Evolutionary conservation across 2,113 vertebrate genomes (phyloP).

Genomic region (Alethe castanea): DNA sequence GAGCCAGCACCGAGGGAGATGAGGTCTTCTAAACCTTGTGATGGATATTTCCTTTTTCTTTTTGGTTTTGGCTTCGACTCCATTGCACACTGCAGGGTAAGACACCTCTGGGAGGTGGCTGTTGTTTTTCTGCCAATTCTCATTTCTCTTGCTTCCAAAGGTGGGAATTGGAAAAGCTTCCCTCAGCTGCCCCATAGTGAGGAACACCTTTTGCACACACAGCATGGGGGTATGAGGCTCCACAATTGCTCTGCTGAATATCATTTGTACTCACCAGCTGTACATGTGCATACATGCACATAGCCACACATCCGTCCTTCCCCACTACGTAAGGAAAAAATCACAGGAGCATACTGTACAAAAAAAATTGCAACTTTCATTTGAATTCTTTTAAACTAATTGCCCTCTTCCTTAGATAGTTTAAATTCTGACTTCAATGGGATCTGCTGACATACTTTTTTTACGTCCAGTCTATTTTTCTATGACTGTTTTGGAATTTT

Average conservation of each 20-base stretch:
- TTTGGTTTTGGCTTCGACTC: neutral
- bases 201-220: neutral
- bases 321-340: neutral
- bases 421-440: neutral
- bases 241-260: neutral
- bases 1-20: neutral
- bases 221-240: neutral
- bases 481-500: neutral
- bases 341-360: neutral
- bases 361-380: neutral
- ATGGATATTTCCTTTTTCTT: neutral
- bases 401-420: neutral
- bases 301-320: accelerated
- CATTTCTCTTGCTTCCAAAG: neutral
- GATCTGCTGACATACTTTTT: neutral
- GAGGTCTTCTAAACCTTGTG: neutral
- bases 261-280: neutral
- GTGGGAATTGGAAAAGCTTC: neutral
- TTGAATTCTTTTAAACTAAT: neutral
- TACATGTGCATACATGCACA: accelerated
- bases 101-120: neutral
- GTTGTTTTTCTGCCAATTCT: neutral
- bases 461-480: neutral
- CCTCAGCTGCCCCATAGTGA: neutral
- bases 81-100: accelerated